phyloP scores from a whole-genome alignment of 2,888 invertebrate genomes.

The Ferdinandea cuprea region DNA sequence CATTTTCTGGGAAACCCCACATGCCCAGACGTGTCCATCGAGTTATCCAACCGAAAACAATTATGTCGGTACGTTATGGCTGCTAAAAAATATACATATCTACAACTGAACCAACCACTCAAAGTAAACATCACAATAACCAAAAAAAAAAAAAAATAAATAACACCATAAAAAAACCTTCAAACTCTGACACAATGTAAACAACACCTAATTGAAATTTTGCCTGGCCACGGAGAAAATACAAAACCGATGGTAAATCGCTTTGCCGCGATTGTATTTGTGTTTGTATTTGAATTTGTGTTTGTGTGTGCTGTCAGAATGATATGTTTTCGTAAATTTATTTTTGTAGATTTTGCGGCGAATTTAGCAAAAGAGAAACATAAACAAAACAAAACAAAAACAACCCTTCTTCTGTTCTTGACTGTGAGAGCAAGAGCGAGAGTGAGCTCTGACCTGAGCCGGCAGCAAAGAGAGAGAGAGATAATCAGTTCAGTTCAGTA shows the following conservation, averaged over 20 bases:
- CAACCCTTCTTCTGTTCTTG: not conserved
- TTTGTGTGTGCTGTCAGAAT: not conserved
- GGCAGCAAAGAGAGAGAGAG: not conserved
- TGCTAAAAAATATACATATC: constrained; percentile 1
- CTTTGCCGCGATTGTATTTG: constrained; percentile 1
- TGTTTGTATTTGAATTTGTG: constrained; percentile 31
- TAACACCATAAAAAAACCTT: constrained; percentile 40
- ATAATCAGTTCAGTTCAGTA: not conserved
- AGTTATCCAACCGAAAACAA: constrained; percentile 41
- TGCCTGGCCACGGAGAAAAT: constrained; percentile 2
- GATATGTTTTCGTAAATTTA: not conserved
- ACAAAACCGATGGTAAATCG: not conserved
- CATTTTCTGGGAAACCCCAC: constrained; percentile 3
- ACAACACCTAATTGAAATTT: constrained; percentile 59
- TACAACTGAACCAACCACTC: not conserved
- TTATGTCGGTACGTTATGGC: constrained; percentile 19
- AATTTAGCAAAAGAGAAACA: constrained; percentile 13
- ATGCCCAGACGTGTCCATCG: constrained; percentile 10
- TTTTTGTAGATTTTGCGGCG: constrained; percentile 30
- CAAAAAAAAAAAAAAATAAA: not conserved
- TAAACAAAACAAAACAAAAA: not conserved
- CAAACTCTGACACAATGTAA: constrained; percentile 49
- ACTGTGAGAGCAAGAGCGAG: no score
- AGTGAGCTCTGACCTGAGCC: no score
- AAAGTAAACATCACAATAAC: not conserved